Evolutionary conservation across 2,888 invertebrate genomes (phyloP), one percentile per base, ranked within the genome.

Genomic region (Plusia festucae): DNA sequence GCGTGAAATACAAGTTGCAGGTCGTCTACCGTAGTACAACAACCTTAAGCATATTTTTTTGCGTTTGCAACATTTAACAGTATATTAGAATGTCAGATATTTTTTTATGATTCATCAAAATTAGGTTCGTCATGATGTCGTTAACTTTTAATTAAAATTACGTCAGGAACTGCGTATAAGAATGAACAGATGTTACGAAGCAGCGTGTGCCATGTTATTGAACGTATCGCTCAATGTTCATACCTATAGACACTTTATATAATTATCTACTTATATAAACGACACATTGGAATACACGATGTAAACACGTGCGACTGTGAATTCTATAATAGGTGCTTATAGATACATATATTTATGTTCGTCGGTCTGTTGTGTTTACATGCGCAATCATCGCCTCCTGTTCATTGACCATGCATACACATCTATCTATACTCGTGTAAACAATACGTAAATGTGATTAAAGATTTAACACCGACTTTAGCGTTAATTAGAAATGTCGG

Each of bases 261-360:
- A 34, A 60, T 46, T 61, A 70, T 59, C 51, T 32, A 59, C n/a
- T 55, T 67, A 58, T 55, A 76, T 68, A 76, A 69, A 77, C 70
- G 66, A 74, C 59, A 81, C 72, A 73, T 76, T 72, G 70, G 60
- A 78, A 80, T 68, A 65, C 85, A 86, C 79, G 84, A 78, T 68
- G 73, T 66, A 78, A 79, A 82, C 82, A 83, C 79, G 78, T 84
- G 83, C 56, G 60, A 71, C 65, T 64, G 46, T 79, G 67, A 76
- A 70, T 69, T 72, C 58, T 65, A 70, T 68, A 63, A 65, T 58
- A 66, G 24, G 51, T 60, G 52, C 59, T n/a, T 49, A 32, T 69
- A 60, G 70, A 73, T 74, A 53, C 62, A 57, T 32, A 57, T 70
- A 52, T 60, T 63, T 57, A 65, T 51, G 20, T 62, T 16, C 44